Conservation (phyloP, 2,888 invertebrate species). For the Drosophila longiperda region DNA sequence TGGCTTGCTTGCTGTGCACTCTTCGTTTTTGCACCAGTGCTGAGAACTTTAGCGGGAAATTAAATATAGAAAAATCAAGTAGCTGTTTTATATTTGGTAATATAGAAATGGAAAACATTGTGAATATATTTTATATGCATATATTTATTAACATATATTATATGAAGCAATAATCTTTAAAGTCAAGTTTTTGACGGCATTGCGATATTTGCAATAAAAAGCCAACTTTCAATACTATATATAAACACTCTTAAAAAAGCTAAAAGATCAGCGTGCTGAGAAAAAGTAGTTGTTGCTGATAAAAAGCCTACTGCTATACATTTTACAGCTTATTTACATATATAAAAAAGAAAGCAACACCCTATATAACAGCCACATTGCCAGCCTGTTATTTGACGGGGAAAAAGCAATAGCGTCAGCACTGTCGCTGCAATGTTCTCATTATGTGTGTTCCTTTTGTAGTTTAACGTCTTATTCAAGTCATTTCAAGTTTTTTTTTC, state of each 20-base stretch:
- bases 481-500: conserved; percentile 52
- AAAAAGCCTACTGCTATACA: no score
- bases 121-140: neutral
- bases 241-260: neutral
- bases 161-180: neutral
- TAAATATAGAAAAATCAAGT: neutral
- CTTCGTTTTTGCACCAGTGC: conserved; percentile 9
- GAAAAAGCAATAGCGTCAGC: conserved; percentile 42
- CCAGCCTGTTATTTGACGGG: neutral
- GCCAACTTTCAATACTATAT: neutral
- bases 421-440: conserved; percentile 42
- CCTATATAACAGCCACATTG: neutral
- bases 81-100: neutral
- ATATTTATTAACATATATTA: neutral
- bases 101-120: neutral
- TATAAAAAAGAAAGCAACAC: neutral
- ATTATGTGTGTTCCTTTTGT: conserved; percentile 69
- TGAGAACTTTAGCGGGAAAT: neutral
- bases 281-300: neutral
- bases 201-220: neutral
- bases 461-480: conserved; percentile 79
- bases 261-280: neutral
- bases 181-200: neutral
- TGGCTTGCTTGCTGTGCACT: conserved; percentile 38
- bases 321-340: neutral